Evolutionary conservation across 2,113 vertebrate genomes (phyloP).

Genomic region (Poicephalus gulielmi): DNA sequence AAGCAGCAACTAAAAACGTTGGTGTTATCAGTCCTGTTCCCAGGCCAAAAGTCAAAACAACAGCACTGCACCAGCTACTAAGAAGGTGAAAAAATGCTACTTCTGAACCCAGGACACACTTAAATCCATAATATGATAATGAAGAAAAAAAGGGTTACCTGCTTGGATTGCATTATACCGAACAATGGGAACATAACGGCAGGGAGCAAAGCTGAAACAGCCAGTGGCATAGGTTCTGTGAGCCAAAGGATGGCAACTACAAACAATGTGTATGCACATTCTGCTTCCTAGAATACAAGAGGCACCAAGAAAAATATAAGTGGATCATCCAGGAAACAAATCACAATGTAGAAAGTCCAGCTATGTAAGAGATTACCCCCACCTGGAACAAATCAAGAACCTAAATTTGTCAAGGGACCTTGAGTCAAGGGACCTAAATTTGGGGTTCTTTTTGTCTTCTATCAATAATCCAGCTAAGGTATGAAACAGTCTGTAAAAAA

Average conservation of each 20-base stretch:
- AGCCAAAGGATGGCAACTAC: conserved; percentile 89
- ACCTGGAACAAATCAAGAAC: not conserved
- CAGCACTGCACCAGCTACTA: too few relatives aligned
- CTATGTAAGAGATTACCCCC: not conserved
- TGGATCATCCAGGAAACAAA: not conserved
- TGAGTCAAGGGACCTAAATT: not conserved
- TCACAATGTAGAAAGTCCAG: not conserved
- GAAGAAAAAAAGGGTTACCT: conserved; percentile 65
- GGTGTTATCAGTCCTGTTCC: too few relatives aligned
- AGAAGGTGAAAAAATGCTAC: too few relatives aligned
- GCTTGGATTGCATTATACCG: conserved; percentile 86
- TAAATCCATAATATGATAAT: not conserved
- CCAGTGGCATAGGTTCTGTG: conserved; percentile 86
- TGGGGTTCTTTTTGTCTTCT: not conserved
- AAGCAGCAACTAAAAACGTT: too few relatives aligned
- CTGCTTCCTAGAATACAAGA: conserved; percentile 80
- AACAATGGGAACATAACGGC: conserved; percentile 87
- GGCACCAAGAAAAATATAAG: not conserved
- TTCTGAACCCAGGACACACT: not conserved
- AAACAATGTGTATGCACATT: conserved; percentile 86
- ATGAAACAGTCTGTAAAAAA: not conserved
- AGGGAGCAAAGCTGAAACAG: conserved; percentile 87
- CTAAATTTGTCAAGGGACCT: not conserved
- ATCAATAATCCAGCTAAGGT: not conserved
- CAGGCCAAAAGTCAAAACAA: too few relatives aligned